Evolutionary conservation across 2,797 vertebrate species (phyloP).

Genomic region (Enteromius treurensis): DNA sequence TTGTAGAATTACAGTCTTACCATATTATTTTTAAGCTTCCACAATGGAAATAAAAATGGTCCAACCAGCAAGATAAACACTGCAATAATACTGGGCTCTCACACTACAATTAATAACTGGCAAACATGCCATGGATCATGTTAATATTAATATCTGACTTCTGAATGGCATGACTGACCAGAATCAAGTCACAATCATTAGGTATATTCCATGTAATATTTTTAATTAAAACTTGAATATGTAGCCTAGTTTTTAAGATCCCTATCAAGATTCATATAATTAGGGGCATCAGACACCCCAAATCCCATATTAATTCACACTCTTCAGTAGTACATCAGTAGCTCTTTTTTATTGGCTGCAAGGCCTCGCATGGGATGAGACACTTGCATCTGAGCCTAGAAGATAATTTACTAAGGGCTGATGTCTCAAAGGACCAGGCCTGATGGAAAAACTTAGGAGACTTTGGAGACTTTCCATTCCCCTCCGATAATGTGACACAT

Average conservation of each 20-base stretch:
- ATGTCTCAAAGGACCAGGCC: constrained; percentile 72
- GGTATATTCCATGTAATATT: not conserved
- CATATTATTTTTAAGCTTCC: not conserved
- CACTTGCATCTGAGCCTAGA: constrained; percentile 72
- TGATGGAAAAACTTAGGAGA: constrained; percentile 73
- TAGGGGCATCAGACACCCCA: constrained; percentile 1
- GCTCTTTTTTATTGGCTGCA: constrained; percentile 67
- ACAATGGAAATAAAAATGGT: not conserved
- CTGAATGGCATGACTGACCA: not conserved
- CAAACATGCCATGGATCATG: not conserved
- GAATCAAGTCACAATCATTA: not conserved
- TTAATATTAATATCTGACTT: not conserved
- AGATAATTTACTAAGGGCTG: constrained; percentile 72
- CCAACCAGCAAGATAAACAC: not conserved
- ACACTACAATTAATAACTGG: not conserved
- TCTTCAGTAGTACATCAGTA: not conserved
- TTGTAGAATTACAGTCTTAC: not conserved
- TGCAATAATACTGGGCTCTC: not conserved
- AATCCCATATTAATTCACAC: not conserved
- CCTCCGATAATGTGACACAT: constrained; percentile 70
- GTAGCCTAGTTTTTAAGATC: not conserved
- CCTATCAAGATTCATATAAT: not conserved
- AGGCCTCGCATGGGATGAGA: constrained; percentile 70
- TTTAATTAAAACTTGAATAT: not conserved
- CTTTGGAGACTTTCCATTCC: constrained; percentile 64